phyloP scores from a whole-genome alignment of 2,113 vertebrate species.

The Cyprinodon variegatus region DNA sequence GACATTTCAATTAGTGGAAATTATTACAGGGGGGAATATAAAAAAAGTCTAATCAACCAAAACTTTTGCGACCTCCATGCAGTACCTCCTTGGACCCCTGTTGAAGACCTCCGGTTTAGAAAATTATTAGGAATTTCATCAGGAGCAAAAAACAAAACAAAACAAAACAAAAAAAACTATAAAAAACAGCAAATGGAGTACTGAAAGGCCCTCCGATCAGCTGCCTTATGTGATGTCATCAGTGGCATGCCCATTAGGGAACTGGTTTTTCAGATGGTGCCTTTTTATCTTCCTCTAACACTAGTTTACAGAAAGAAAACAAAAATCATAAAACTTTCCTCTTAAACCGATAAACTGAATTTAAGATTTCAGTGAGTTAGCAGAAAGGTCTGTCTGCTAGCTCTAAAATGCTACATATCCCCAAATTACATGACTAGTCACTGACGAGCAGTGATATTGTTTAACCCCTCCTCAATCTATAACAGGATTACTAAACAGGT shows the following conservation, averaged over 20 bases:
- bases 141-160: neutral
- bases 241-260: neutral
- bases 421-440: no score
- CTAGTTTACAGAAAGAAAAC: no score
- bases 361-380: neutral
- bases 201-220: neutral
- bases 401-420: neutral
- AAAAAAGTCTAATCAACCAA: no score
- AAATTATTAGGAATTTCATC: neutral
- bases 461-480: neutral
- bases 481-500: constrained; percentile 1
- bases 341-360: neutral
- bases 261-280: no score
- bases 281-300: no score
- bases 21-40: no score
- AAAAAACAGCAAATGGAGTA: neutral
- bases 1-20: no score
- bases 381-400: neutral
- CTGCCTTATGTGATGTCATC: neutral
- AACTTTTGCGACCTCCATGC: no score
- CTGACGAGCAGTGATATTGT: neutral
- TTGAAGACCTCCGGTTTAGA: no score
- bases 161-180: neutral
- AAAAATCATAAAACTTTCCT: neutral
- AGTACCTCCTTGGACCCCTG: no score